Evolutionary conservation across 2,797 vertebrate genomes (phyloP), one percentile per base, ranked within the genome.

Genomic region (Fratercula arctica): DNA sequence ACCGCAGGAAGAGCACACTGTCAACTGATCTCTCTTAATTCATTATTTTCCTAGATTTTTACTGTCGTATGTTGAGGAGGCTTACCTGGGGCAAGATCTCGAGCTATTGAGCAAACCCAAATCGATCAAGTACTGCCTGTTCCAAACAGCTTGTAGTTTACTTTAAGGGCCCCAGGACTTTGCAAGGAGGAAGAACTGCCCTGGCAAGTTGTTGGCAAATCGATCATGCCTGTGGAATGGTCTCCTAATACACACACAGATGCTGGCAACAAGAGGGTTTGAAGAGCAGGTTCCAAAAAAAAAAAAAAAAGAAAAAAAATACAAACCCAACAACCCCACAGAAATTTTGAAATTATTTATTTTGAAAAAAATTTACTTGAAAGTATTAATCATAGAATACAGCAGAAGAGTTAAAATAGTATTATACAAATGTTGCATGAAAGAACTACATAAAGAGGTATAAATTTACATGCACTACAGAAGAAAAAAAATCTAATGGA

Each of bases 221-320:
- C 1, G 2, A 12, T 82, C 0, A 0, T 63, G 23, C 26, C 20
- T 46, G 11, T 57, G 37, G 37, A 78, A 39, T 35, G 26, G 29
- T 21, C 60, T 73, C 53, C 26, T 64, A 41, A 67, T 43, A 46
- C 4, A 41, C 9, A 70, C 45, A 24, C 11, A 60, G 67, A 9
- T 6, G 15, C 19, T 56, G 46, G 24, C 11, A 66, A 37, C 33
- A 37, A n/a, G 19, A 54, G 19, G 4, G 13, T 57, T 59, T 79
- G 41, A 51, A 90, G 11, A 70, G 35, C 39, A 66, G 12, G 20
- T 70, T 87, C n/a, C 8, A 70, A 78, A 83, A 50, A n/a, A 76
- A 45, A 45, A 45, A 45, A 19, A 43, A 16, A 17, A 8, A 43
- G 15, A 43, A 43, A 43, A 43, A 41, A 13, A 45, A 7, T 9